Base-by-base conservation (phyloP, 1,140 invertebrate genomes). In the Akabosia matsudoensis region DNA sequence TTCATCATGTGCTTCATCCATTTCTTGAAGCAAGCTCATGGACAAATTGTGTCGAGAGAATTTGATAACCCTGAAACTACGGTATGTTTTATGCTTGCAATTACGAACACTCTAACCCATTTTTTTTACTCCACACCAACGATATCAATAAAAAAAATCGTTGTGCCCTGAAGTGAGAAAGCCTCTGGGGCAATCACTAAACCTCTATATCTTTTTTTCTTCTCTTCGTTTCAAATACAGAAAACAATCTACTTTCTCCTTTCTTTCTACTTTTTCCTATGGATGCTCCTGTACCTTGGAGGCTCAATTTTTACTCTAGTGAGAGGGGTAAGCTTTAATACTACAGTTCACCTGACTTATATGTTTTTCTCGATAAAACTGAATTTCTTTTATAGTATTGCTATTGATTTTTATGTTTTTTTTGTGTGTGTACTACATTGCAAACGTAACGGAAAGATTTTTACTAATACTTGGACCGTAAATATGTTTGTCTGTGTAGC, bases 181-280 rank as follows among this genome's bases (percentile, higher is more conserved):
- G 1, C 24, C 28, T 67, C 24, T 30, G 28, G 30, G 3, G 61
- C 61, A 67, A 67, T 67, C 26, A 67, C 14, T 30, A 67, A 30
- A 67, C 31, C 14, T 14, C 4, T 61, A 24, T 67, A n/a, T n/a
- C n/a, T n/a, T n/a, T n/a, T n/a, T n/a, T n/a, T n/a, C n/a, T 30
- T 7, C 31, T 30, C 31, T 67, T 67, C 30, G 1, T 67, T 67
- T 28, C 24, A 67, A 16, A 67, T 67, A 28, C 70, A 72, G 70
- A 72, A 72, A 72, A 45, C 70, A 22, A 72, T 72, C 70, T 72
- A 72, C 34, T 72, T 72, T 45, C 70, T 72, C 70, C 37, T 72
- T 22, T 72, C 70, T 16, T 72, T 72, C 70, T 72, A 72, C 37
- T 72, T 72, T 51, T 51, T 72, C 70, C 70, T 72, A 4, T 72